Percentiles rank a stretch among this genome's conserved stretches.
Conservation (phyloP, 2,888 invertebrate genomes). For the Eupithecia subfuscata region DNA sequence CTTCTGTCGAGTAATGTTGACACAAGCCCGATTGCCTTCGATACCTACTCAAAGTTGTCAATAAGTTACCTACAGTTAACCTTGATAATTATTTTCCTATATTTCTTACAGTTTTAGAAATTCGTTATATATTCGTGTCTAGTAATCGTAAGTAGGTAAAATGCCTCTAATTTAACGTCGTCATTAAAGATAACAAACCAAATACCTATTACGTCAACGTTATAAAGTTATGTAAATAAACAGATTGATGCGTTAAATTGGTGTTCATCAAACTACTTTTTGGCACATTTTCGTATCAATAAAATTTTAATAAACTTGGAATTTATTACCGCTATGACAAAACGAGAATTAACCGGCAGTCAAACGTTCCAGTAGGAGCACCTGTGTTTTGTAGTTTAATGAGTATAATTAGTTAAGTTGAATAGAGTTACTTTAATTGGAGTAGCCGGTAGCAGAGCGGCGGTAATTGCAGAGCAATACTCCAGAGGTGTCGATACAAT, state of each 20-base stretch:
- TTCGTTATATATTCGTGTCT: background rate
- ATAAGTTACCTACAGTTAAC: slow-evolving; percentile 1
- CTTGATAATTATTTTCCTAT: slow-evolving; percentile 9
- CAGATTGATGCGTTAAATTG: slow-evolving; percentile 44
- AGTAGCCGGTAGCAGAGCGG: slow-evolving; percentile 24
- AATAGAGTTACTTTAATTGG: slow-evolving; percentile 40
- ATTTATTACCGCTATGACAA: slow-evolving; percentile 35
- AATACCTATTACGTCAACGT: slow-evolving; percentile 36
- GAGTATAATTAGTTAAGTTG: slow-evolving; percentile 39
- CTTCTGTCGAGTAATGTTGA: slow-evolving; percentile 59
- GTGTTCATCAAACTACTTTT: slow-evolving; percentile 40
- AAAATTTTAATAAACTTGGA: slow-evolving; percentile 37
- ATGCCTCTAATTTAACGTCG: background rate
- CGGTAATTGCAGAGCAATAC: slow-evolving; percentile 35
- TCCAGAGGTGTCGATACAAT: slow-evolving; percentile 39
- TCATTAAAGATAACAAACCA: slow-evolving; percentile 33
- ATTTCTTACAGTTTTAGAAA: background rate
- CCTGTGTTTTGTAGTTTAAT: slow-evolving; percentile 36
- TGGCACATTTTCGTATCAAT: slow-evolving; percentile 47
- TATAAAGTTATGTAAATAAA: slow-evolving; percentile 42
- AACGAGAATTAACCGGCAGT: slow-evolving; percentile 22
- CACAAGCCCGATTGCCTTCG: slow-evolving; percentile 53
- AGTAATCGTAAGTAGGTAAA: background rate
- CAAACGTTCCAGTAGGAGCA: slow-evolving; percentile 37
- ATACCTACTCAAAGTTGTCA: slow-evolving; percentile 27